Percentiles rank a stretch among this genome's conserved stretches.
phyloP scores from a whole-genome alignment of 1,140 invertebrate species.

The Paraescarpia echinospica region DNA sequence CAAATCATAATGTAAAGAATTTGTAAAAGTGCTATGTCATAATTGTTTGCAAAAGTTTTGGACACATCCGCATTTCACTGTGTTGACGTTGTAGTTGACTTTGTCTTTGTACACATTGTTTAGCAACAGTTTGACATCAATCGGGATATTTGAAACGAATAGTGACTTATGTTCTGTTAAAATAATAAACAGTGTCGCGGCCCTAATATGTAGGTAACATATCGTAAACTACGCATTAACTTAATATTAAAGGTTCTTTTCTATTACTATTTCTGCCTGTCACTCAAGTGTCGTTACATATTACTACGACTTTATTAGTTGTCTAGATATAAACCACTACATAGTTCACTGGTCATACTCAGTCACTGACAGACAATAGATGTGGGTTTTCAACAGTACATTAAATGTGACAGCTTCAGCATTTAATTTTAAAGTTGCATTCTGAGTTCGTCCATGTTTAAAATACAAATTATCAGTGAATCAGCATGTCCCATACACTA shows the following conservation, averaged over 20 bases:
- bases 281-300: too few species aligned
- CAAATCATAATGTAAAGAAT: neutral
- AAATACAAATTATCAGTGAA: too few species aligned
- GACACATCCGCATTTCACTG: neutral
- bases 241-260: neutral
- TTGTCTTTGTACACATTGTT: neutral
- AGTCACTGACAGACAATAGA: too few species aligned
- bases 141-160: neutral
- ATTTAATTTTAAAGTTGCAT: too few species aligned
- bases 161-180: neutral
- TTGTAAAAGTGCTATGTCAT: neutral
- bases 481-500: too few species aligned
- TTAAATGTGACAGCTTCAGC: too few species aligned
- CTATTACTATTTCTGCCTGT: neutral
- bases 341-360: too few species aligned
- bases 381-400: too few species aligned
- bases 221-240: neutral
- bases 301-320: too few species aligned
- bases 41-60: conserved; percentile 1
- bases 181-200: neutral
- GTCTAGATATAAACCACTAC: too few species aligned
- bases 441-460: too few species aligned
- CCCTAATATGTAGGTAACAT: neutral
- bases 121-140: neutral
- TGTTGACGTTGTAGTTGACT: neutral